phyloP scores from a whole-genome alignment of 2,888 invertebrate genomes.

The Bimastos eiseni region DNA sequence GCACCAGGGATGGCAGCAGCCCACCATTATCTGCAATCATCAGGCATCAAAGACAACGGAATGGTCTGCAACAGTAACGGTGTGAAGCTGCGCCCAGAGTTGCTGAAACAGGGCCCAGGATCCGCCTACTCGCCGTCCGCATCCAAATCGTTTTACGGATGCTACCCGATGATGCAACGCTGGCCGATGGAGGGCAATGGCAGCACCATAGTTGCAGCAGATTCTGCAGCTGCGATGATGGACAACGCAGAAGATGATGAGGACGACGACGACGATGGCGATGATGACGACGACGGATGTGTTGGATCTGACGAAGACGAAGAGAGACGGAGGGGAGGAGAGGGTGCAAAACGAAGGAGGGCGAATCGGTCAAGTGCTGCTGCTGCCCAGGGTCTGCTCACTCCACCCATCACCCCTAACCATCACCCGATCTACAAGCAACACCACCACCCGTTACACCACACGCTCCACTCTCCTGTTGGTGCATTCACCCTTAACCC shows the following conservation, averaged over 20 bases:
- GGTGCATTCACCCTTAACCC: not conserved
- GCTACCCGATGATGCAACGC: not conserved
- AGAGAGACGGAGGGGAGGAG: not conserved
- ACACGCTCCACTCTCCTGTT: not conserved
- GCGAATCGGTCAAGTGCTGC: not conserved
- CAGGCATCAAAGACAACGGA: slow-evolving; percentile 5
- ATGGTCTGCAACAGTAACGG: slow-evolving; percentile 9
- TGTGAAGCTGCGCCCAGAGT: not conserved
- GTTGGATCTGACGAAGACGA: not conserved
- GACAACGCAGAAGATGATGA: slow-evolving; percentile 23
- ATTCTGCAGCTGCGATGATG: not conserved
- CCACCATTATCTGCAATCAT: not conserved
- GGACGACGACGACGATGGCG: slow-evolving; percentile 23
- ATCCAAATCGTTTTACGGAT: not conserved
- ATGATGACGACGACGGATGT: not conserved
- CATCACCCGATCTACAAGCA: not conserved
- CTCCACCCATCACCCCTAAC: not conserved
- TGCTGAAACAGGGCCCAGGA: not conserved
- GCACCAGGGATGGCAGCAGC: not conserved
- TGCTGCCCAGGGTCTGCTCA: not conserved
- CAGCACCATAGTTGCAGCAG: not conserved
- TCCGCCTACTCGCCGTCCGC: not conserved
- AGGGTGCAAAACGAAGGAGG: not conserved
- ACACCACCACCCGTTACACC: not conserved
- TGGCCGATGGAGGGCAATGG: not conserved